Evolutionary conservation across 2,797 vertebrate genomes (phyloP).

Genomic region (Zalophus californianus): DNA sequence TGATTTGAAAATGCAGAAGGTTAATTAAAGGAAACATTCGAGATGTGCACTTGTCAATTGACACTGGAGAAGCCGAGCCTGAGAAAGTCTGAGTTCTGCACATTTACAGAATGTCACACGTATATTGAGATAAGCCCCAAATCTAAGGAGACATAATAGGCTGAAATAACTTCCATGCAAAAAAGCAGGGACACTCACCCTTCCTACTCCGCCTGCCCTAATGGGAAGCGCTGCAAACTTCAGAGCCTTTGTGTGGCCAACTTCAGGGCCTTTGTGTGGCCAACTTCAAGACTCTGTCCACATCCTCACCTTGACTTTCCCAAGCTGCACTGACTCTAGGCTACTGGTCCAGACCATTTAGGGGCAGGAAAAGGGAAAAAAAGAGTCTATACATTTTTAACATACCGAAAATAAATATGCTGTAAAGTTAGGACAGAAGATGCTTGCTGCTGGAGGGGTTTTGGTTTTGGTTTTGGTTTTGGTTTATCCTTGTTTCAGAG

Average conservation of each 20-base stretch:
- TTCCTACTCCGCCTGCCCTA: neutral
- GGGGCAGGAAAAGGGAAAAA: neutral
- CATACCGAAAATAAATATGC: slow-evolving; percentile 26
- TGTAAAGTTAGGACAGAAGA: slow-evolving; percentile 52
- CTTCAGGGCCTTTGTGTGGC: neutral
- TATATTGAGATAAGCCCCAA: slow-evolving; percentile 17
- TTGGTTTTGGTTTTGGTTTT: neutral
- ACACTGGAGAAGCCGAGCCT: slow-evolving; percentile 46
- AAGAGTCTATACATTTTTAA: slow-evolving; percentile 22
- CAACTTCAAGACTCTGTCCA: neutral
- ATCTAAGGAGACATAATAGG: neutral
- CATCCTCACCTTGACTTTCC: neutral
- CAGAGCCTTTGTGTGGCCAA: neutral
- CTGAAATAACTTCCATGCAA: neutral
- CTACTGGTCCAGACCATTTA: neutral
- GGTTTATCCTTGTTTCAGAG: neutral
- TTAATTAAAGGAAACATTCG: slow-evolving; percentile 79
- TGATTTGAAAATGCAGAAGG: slow-evolving; percentile 74
- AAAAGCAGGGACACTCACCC: neutral
- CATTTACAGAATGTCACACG: slow-evolving; percentile 27
- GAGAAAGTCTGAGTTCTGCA: slow-evolving; percentile 63
- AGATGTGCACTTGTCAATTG: slow-evolving; percentile 56
- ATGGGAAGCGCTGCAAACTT: neutral
- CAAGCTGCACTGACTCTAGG: neutral
- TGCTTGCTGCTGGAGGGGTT: neutral